Evolutionary conservation across 2,797 vertebrate species (phyloP).

Genomic region (Anabacerthia variegaticeps): DNA sequence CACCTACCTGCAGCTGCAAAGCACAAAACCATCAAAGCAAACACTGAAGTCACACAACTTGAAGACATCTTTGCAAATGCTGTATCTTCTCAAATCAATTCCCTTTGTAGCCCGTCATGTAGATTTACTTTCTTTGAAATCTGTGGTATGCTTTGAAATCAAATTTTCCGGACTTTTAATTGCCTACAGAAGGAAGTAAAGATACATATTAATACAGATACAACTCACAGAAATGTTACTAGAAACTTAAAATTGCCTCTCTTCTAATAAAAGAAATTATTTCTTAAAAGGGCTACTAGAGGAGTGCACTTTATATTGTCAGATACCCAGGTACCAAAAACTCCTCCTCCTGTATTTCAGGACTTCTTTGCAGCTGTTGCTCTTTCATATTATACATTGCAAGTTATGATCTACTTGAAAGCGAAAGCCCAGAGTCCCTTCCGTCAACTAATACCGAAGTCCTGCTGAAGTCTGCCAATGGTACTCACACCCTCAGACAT

Average conservation of each 20-base stretch:
- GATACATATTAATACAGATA: conserved; percentile 50
- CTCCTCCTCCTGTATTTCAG: not conserved
- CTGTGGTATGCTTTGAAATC: conserved; percentile 32
- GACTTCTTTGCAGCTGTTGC: not conserved
- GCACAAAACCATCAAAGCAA: conserved; percentile 69
- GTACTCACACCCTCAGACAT: not conserved
- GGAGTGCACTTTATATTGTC: not conserved
- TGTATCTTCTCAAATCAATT: conserved; percentile 15
- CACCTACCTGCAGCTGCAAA: conserved; percentile 72
- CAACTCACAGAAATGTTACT: not conserved
- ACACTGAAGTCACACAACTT: conserved; percentile 41
- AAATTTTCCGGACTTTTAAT: conserved; percentile 33
- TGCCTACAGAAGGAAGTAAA: conserved; percentile 63
- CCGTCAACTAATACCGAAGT: not conserved
- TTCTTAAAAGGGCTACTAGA: not conserved
- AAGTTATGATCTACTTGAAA: not conserved
- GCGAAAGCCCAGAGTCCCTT: not conserved
- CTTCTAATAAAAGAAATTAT: not conserved
- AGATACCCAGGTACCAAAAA: not conserved
- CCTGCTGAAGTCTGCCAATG: not conserved
- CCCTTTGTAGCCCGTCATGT: conserved; percentile 43
- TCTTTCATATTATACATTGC: not conserved
- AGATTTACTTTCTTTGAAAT: conserved; percentile 18
- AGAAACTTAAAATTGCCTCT: not conserved
- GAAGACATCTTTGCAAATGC: conserved; percentile 60